Conservation (phyloP, 2,888 invertebrate genomes). For the Rugalucina vietnamica region DNA sequence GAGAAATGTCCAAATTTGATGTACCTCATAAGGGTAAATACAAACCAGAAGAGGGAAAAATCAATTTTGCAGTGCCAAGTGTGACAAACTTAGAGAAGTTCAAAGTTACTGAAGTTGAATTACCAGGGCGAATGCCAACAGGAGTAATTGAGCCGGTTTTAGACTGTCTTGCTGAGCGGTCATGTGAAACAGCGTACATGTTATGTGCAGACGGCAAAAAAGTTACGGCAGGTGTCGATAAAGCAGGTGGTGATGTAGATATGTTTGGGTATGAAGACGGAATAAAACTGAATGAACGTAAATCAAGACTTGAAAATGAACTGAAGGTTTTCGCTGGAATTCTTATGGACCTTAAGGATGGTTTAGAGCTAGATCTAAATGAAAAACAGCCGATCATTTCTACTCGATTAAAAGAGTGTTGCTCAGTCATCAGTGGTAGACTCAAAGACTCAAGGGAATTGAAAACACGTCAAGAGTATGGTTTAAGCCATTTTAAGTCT, state of each 20-base stretch:
- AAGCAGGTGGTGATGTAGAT: conserved; percentile 41
- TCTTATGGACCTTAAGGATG: not conserved
- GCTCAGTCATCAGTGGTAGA: not conserved
- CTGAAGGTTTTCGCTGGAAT: not conserved
- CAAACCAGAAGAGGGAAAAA: not conserved
- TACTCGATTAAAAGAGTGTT: conserved; percentile 1
- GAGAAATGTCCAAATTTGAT: too few species aligned
- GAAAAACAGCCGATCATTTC: not conserved
- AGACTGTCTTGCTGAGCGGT: not conserved
- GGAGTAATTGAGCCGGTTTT: conserved; percentile 19
- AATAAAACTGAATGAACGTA: not conserved
- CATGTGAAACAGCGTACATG: conserved; percentile 14
- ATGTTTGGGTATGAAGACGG: conserved; percentile 38
- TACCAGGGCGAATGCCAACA: conserved; percentile 18
- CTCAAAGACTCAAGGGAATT: conserved; percentile 19
- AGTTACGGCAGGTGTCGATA: conserved; percentile 35
- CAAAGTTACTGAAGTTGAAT: not conserved
- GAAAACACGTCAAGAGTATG: conserved; percentile 25
- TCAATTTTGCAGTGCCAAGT: not conserved
- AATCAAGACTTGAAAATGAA: not conserved
- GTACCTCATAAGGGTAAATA: too few species aligned
- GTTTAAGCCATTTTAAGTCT: conserved; percentile 15
- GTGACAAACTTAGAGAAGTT: not conserved
- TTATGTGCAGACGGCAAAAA: conserved; percentile 44
- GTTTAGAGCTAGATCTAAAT: not conserved